Evolutionary conservation across 2,797 vertebrate species (phyloP).

Genomic region (Lithobates sylvaticus): DNA sequence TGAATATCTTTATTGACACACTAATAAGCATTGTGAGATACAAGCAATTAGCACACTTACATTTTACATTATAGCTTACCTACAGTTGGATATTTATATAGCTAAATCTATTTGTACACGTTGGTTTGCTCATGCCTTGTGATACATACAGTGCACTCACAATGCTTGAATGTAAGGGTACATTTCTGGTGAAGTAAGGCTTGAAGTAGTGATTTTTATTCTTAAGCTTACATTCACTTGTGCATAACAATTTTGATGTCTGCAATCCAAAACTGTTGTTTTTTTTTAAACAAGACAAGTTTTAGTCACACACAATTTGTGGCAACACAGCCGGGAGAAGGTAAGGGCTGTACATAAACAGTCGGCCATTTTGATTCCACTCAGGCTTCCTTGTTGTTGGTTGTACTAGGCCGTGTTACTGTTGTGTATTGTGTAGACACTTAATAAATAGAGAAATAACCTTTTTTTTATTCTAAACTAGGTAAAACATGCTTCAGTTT

Average conservation of each 20-base stretch:
- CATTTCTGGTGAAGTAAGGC: conserved; percentile 30
- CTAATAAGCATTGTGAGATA: conserved; percentile 15
- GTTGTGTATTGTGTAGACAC: conserved; percentile 22
- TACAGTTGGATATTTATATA: conserved; percentile 31
- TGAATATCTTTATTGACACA: conserved; percentile 45
- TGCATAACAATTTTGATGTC: conserved; percentile 27
- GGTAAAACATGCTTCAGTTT: conserved; percentile 33
- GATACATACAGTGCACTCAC: conserved; percentile 32
- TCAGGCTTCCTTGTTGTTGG: not conserved
- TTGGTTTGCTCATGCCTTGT: conserved; percentile 51
- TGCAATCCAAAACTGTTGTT: not conserved
- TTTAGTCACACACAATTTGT: not conserved
- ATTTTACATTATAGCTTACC: conserved; percentile 43
- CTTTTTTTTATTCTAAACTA: conserved; percentile 5
- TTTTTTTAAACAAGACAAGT: not conserved
- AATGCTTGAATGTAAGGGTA: conserved; percentile 23
- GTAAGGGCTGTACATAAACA: not conserved
- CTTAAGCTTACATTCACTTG: not conserved
- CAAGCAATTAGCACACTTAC: conserved; percentile 38
- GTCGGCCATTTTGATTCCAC: not conserved
- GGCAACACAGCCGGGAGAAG: not conserved
- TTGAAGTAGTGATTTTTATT: conserved; percentile 18
- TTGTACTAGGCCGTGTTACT: not conserved
- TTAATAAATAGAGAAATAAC: not conserved
- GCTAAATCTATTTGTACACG: conserved; percentile 42